Conservation (phyloP, 2,888 invertebrate species). For the Calephelis perditalis region DNA sequence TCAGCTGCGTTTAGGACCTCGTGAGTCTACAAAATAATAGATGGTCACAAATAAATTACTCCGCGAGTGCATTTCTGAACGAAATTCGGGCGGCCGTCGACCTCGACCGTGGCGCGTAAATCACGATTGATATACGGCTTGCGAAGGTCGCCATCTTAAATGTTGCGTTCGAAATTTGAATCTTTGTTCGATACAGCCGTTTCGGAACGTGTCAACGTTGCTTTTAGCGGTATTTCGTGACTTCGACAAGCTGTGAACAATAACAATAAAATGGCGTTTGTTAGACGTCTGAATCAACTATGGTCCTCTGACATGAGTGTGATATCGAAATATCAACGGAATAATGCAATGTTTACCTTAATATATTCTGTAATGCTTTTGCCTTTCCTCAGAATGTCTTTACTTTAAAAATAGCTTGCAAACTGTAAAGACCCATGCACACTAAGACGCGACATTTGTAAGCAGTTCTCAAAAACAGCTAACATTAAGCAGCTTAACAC, state of each 20-base stretch:
- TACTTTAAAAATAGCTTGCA: background rate
- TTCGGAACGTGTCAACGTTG: constrained; percentile 45
- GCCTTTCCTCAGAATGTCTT: constrained; percentile 8
- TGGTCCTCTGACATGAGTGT: constrained; percentile 16
- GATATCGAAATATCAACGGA: constrained; percentile 17
- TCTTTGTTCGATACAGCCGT: constrained; percentile 59
- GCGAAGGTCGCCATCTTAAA: constrained; percentile 76
- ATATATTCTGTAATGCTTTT: constrained; percentile 10
- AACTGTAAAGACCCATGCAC: background rate
- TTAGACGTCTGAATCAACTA: constrained; percentile 32
- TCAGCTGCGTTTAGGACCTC: constrained; percentile 78
- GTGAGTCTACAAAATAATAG: constrained; percentile 78
- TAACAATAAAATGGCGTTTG: constrained; percentile 33
- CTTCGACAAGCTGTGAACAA: constrained; percentile 32
- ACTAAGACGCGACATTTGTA: background rate
- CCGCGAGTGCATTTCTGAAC: constrained; percentile 73
- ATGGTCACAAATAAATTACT: constrained; percentile 77
- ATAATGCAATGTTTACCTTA: constrained; percentile 12
- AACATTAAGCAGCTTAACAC: no score
- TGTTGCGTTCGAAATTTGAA: constrained; percentile 71
- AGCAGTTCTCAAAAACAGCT: no score
- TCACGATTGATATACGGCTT: constrained; percentile 72
- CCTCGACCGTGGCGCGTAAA: constrained; percentile 73
- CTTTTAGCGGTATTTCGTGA: constrained; percentile 34
- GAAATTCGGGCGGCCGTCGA: constrained; percentile 75